phyloP scores from a whole-genome alignment of 1,140 invertebrate genomes.

The Armadillidium nasatum region DNA sequence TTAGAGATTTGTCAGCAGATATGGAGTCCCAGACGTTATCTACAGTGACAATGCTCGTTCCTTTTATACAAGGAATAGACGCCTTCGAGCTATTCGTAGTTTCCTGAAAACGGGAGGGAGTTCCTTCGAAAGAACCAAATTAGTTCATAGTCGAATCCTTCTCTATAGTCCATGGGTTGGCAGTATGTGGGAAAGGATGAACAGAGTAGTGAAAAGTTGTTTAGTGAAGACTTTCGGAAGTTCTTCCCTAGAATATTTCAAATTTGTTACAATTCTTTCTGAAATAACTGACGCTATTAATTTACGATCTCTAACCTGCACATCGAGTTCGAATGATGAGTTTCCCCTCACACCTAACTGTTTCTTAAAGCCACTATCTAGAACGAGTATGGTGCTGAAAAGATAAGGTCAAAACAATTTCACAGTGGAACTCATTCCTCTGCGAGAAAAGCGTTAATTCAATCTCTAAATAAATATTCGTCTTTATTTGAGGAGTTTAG shows the following conservation, averaged over 20 bases:
- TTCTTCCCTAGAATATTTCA: conserved; percentile 4
- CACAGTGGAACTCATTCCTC: too few relatives aligned
- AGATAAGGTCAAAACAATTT: too few relatives aligned
- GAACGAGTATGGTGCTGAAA: too few relatives aligned
- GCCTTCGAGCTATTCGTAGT: neutral
- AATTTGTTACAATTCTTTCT: neutral
- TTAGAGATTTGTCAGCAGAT: neutral
- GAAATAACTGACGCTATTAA: conserved; percentile 8
- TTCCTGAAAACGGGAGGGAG: neutral
- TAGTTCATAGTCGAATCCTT: neutral
- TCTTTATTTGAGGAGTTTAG: too few relatives aligned
- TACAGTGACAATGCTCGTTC: conserved; percentile 7
- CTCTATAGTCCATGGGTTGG: neutral
- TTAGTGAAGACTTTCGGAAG: neutral
- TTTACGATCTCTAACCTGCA: neutral
- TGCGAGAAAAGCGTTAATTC: too few relatives aligned
- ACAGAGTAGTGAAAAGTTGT: neutral
- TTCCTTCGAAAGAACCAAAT: neutral
- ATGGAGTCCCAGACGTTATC: neutral
- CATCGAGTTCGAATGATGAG: too few relatives aligned
- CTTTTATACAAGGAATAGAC: conserved; percentile 6
- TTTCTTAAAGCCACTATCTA: too few relatives aligned
- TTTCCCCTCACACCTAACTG: too few relatives aligned
- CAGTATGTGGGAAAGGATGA: neutral
- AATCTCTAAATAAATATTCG: too few relatives aligned